These are phyloP conservation scores for Vultur gryphus DNA, from an alignment of 2,797 vertebrate species.

Conservation along the genomic window DNA sequence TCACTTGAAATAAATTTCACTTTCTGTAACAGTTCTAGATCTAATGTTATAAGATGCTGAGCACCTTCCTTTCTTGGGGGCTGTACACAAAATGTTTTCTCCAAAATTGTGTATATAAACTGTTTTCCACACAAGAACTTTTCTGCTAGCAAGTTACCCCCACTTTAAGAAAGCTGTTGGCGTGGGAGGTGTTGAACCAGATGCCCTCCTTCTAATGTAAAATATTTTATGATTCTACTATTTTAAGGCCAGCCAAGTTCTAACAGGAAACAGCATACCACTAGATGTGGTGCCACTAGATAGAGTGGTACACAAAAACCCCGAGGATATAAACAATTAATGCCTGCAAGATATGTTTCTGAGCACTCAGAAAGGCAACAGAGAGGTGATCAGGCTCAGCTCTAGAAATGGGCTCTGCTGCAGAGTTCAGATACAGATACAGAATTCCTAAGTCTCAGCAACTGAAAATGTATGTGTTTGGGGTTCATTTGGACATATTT, in stretches of 20 bases:
- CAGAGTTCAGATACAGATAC: not conserved
- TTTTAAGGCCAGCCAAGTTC: not conserved
- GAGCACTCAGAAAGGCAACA: not conserved
- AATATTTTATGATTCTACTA: not conserved
- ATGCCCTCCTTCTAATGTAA: not conserved
- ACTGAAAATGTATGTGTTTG: not conserved
- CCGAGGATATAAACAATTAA: not conserved
- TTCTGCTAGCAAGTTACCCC: not conserved
- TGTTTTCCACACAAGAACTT: not conserved
- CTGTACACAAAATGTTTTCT: not conserved
- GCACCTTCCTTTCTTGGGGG: not conserved
- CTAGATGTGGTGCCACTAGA: not conserved
- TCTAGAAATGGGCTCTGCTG: not conserved
- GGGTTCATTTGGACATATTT: not conserved
- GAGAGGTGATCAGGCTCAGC: not conserved
- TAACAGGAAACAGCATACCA: not conserved
- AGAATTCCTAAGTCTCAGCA: not conserved
- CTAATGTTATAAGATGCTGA: not conserved
- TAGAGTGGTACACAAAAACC: accelerated
- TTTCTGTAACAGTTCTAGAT: not conserved
- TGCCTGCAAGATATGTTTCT: not conserved
- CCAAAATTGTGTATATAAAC: not conserved
- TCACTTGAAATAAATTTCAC: not conserved
- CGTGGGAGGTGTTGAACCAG: not conserved
- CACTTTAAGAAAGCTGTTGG: not conserved